phyloP scores from a whole-genome alignment of 2,888 invertebrate genomes.

The Embidobia sp. region DNA sequence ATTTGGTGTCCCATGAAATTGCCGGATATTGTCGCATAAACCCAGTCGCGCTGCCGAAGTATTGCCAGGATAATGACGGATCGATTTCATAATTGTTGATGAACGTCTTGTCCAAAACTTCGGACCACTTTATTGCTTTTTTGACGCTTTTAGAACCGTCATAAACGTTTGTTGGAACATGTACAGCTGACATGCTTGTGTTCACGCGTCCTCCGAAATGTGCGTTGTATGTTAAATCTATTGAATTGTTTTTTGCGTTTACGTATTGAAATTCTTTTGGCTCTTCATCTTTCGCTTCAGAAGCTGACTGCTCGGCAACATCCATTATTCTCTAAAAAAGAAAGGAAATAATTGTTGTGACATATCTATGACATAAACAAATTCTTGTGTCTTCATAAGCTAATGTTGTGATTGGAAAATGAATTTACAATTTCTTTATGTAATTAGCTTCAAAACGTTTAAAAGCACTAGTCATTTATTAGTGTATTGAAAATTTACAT shows the following conservation, averaged over 20 bases:
- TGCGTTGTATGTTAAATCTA: conserved; percentile 86
- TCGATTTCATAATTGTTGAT: conserved; percentile 80
- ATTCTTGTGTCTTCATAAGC: no score
- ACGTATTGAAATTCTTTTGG: conserved; percentile 71
- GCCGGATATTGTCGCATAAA: conserved; percentile 99
- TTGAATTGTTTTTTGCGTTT: conserved; percentile 81
- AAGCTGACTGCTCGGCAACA: conserved; percentile 91
- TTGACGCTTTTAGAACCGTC: conserved; percentile 94
- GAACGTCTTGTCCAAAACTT: conserved; percentile 94
- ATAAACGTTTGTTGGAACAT: conserved; percentile 97
- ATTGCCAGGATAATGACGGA: conserved; percentile 94
- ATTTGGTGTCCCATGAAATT: conserved; percentile 85
- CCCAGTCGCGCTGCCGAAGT: conserved; percentile 98
- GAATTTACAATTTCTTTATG: no score
- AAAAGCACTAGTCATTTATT: no score
- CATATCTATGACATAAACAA: not conserved
- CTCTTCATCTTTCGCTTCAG: conserved; percentile 76
- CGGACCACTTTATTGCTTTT: conserved; percentile 97
- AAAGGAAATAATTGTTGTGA: no score
- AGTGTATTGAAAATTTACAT: no score
- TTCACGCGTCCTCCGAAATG: conserved; percentile 89
- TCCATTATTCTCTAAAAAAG: conserved; percentile 90
- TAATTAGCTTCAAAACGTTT: no score
- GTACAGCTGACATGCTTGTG: conserved; percentile 92
- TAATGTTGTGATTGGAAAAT: no score